A percentile compares a stretch with the other conserved stretches of the same genome.
Conservation (phyloP, 2,797 vertebrate genomes). For the Eidolon dupreanum region DNA sequence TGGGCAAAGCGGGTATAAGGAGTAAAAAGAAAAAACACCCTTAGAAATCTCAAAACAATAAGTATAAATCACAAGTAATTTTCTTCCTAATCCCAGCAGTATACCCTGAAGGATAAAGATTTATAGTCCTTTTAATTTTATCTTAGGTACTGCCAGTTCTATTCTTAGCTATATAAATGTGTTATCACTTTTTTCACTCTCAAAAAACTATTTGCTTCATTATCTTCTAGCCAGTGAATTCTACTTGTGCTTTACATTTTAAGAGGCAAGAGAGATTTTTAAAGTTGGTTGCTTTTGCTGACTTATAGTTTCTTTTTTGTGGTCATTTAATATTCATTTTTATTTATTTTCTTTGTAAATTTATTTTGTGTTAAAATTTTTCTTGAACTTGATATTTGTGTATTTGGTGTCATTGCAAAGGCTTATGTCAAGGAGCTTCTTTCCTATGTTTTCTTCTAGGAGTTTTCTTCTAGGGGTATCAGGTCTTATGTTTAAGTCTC, state of each 20-base stretch:
- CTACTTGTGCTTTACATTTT: background rate
- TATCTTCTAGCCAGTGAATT: constrained; percentile 34
- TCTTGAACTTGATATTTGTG: background rate
- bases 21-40: background rate
- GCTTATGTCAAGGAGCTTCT: background rate
- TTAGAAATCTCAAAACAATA: background rate
- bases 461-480: background rate
- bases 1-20: background rate
- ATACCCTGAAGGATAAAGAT: constrained; percentile 47
- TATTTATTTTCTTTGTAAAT: background rate
- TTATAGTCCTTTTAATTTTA: constrained; percentile 67
- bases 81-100: constrained; percentile 42
- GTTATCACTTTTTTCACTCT: constrained; percentile 33
- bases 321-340: constrained; percentile 19
- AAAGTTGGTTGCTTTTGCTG: constrained; percentile 11
- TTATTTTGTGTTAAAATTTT: constrained; percentile 25
- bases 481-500: background rate
- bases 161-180: constrained; percentile 51
- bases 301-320: background rate
- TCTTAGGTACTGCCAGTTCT: constrained; percentile 38
- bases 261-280: background rate
- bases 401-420: background rate
- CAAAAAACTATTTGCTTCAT: background rate
- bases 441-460: background rate
- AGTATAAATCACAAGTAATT: constrained; percentile 48